Conservation (phyloP, 2,888 invertebrate species). For the Villa cingulata region DNA sequence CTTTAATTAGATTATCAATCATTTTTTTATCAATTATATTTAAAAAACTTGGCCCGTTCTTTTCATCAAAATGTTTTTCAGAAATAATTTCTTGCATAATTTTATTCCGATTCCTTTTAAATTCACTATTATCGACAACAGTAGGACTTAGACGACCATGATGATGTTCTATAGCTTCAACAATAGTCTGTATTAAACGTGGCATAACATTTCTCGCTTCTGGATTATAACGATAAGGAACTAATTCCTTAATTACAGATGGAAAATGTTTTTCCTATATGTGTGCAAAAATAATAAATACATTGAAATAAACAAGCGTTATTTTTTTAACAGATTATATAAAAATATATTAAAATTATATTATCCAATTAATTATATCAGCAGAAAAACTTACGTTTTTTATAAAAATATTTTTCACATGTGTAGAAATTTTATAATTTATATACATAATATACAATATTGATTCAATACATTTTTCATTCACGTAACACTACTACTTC, state of each 20-base stretch:
- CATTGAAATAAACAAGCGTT: no score
- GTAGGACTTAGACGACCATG: slow-evolving; percentile 56
- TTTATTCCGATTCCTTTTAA: slow-evolving; percentile 47
- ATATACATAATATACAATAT: no score
- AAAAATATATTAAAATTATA: no score
- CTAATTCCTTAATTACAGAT: slow-evolving; percentile 44
- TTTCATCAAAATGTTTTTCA: slow-evolving; percentile 52
- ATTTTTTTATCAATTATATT: slow-evolving; percentile 37
- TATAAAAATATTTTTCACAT: no score
- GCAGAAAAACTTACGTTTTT: no score
- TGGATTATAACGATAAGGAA: slow-evolving; percentile 46
- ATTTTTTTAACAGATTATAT: no score
- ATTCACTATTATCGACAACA: slow-evolving; percentile 53
- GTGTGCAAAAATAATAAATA: no score
- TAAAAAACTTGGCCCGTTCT: slow-evolving; percentile 41
- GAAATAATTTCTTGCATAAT: slow-evolving; percentile 51
- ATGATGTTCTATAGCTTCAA: slow-evolving; percentile 58
- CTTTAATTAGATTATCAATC: slow-evolving; percentile 15
- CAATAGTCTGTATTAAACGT: slow-evolving; percentile 40
- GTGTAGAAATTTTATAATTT: no score
- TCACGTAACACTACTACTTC: no score
- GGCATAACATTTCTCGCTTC: slow-evolving; percentile 42
- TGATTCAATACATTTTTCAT: no score
- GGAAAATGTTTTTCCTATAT: slow-evolving; percentile 36
- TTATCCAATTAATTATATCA: no score